Evolutionary conservation across 1,140 invertebrate genomes (phyloP).

Genomic region (Polyergus mexicanus): DNA sequence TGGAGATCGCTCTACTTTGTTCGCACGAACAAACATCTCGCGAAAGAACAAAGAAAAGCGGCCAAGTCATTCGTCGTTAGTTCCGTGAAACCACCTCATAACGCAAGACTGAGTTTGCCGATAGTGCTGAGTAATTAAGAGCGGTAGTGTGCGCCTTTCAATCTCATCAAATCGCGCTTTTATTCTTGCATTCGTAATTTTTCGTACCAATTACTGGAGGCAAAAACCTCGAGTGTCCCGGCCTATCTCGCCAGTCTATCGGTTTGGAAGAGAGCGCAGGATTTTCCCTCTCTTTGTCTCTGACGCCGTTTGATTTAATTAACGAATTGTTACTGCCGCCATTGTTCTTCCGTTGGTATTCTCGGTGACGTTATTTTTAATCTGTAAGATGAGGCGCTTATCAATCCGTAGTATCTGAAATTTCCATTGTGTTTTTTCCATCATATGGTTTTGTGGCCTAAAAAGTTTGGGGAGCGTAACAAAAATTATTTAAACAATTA

Average conservation of each 20-base stretch:
- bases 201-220: constrained; percentile 63
- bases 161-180: constrained; percentile 57
- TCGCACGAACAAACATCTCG: constrained; percentile 49
- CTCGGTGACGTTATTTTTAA: constrained; percentile 10
- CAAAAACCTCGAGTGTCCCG: not conserved
- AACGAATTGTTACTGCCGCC: constrained; percentile 16
- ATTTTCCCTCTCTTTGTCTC: constrained; percentile 24
- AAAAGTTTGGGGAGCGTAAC: not conserved
- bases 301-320: constrained; percentile 31
- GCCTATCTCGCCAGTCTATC: constrained; percentile 6
- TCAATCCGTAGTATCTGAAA: not conserved
- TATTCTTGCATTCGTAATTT: constrained; percentile 59
- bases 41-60: constrained; percentile 60
- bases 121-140: constrained; percentile 70
- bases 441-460: not conserved
- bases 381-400: not conserved
- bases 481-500: not conserved
- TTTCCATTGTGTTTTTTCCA: not conserved
- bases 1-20: not conserved
- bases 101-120: constrained; percentile 60
- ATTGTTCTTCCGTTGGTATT: constrained; percentile 22
- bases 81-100: constrained; percentile 36
- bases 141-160: constrained; percentile 49
- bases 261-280: constrained; percentile 40
- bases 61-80: constrained; percentile 68